Conservation (phyloP, 2,113 vertebrate genomes). For the Anarhynchus alexandrinus region DNA sequence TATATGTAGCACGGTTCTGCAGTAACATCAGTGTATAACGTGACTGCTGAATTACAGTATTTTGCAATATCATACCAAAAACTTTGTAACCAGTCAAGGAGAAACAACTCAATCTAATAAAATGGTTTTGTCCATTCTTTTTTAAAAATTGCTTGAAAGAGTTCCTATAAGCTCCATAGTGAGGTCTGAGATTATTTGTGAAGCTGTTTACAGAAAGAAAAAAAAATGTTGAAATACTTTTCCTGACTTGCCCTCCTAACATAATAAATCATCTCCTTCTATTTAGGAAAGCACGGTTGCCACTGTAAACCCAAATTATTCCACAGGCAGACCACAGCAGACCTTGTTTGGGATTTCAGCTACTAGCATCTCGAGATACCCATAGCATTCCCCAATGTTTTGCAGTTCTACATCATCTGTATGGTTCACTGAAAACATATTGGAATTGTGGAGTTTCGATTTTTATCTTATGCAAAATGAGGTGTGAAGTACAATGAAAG, state of each 20-base stretch:
- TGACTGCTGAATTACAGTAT: neutral
- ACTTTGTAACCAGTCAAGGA: neutral
- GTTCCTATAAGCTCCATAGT: neutral
- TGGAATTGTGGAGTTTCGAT: neutral
- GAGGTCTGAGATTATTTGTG: neutral
- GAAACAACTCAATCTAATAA: neutral
- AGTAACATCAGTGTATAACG: neutral
- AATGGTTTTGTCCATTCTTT: neutral
- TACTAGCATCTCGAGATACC: neutral
- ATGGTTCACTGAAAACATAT: neutral
- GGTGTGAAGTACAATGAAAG: neutral
- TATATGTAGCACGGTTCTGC: neutral
- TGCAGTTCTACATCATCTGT: neutral
- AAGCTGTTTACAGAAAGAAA: neutral
- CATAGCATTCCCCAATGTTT: neutral
- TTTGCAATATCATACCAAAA: neutral
- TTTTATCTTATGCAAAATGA: neutral
- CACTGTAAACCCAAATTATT: neutral
- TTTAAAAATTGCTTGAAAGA: neutral
- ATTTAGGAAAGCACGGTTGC: accelerated
- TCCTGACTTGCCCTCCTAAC: neutral
- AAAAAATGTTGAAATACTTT: neutral
- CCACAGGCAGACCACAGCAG: neutral
- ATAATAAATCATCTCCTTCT: neutral
- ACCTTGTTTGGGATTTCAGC: neutral